Evolutionary conservation across 2,797 vertebrate species (phyloP).

Genomic region (Dromococcyx pavoninus): DNA sequence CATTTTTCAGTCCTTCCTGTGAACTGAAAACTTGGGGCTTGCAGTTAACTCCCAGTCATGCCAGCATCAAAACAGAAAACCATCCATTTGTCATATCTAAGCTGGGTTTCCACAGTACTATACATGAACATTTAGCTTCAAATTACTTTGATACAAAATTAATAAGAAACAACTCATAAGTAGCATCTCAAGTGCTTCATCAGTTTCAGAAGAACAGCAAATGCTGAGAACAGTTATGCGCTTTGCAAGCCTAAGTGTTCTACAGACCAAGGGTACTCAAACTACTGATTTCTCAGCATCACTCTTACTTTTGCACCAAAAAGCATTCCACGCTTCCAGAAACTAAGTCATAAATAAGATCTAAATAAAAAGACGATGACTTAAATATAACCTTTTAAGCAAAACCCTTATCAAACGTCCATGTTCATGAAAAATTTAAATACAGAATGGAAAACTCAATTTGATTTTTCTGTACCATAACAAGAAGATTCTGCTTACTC

Average conservation of each 20-base stretch:
- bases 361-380: background rate
- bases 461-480: background rate
- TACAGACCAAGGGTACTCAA: background rate
- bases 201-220: background rate
- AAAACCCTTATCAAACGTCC: background rate
- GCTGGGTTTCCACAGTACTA: background rate
- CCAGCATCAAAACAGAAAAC: background rate
- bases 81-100: background rate
- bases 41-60: background rate
- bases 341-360: background rate
- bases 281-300: background rate
- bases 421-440: background rate
- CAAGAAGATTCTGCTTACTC: background rate
- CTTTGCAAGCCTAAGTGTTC: background rate
- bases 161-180: background rate
- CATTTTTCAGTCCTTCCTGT: background rate
- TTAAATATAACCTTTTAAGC: background rate
- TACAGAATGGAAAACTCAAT: background rate
- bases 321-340: background rate
- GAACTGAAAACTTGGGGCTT: background rate
- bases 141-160: background rate
- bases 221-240: background rate
- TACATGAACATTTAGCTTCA: background rate
- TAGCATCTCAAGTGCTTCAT: background rate
- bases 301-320: background rate